Evolutionary conservation across 1,140 invertebrate species (phyloP).

Genomic region (Drosophila novamexicana): DNA sequence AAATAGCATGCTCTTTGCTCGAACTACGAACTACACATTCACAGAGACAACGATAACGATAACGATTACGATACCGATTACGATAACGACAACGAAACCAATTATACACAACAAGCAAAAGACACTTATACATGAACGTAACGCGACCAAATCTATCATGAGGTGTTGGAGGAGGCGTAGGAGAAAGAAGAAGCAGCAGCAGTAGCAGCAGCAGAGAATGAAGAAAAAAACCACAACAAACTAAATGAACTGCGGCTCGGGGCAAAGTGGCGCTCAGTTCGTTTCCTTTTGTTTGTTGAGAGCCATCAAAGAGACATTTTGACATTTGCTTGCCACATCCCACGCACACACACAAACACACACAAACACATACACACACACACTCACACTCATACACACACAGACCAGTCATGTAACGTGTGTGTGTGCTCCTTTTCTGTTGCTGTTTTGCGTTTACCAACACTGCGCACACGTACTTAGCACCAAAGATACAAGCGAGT

Average conservation of each 20-base stretch:
- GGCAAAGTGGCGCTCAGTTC: constrained; percentile 35
- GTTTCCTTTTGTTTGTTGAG: constrained; percentile 40
- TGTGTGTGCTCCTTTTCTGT: constrained; percentile 8
- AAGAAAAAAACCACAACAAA: neutral
- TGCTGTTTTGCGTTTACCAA: constrained; percentile 46
- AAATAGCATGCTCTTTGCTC: constrained; percentile 37
- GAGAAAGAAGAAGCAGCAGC: too few relatives aligned
- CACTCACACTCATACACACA: constrained; percentile 13
- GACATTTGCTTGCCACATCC: constrained; percentile 43
- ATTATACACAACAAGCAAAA: constrained; percentile 30
- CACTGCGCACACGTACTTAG: constrained; percentile 38
- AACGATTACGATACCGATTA: constrained; percentile 11
- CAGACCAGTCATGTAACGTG: neutral
- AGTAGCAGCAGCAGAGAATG: neutral
- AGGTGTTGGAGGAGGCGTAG: too few relatives aligned
- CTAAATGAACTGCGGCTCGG: constrained; percentile 36
- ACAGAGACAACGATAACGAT: neutral
- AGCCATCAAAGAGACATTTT: constrained; percentile 50
- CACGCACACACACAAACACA: too few relatives aligned
- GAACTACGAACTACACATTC: constrained; percentile 4
- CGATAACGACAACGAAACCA: constrained; percentile 26
- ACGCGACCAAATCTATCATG: neutral
- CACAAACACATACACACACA: too few relatives aligned
- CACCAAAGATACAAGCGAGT: constrained; percentile 16
- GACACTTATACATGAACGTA: neutral